A percentile compares a stretch with the other conserved stretches of the same genome.
Conservation (phyloP, 2,888 invertebrate genomes). For the Amblyjoppa fuscipennis region DNA sequence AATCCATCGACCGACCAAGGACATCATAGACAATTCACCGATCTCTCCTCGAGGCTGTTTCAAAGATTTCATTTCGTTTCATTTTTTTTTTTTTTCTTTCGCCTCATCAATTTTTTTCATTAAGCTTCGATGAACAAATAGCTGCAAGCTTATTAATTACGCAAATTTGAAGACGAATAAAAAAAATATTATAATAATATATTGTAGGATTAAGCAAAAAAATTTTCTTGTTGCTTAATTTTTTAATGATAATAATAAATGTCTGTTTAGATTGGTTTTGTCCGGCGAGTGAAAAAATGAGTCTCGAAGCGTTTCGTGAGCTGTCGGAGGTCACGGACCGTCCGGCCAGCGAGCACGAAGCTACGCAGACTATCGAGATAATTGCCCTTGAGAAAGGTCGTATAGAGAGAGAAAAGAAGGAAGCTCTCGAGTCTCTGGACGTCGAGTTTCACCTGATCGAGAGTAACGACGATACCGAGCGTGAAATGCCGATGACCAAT, state of each 20-base stretch:
- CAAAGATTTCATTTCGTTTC: background rate
- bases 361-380: constrained; percentile 68
- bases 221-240: too few species aligned
- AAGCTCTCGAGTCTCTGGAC: constrained; percentile 70
- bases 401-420: constrained; percentile 72
- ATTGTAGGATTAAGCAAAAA: too few species aligned
- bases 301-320: constrained; percentile 40
- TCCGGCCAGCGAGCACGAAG: constrained; percentile 64
- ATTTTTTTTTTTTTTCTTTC: background rate
- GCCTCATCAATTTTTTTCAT: background rate
- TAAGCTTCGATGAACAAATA: background rate
- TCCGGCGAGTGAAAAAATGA: background rate
- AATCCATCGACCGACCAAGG: background rate
- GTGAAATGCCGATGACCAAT: constrained; percentile 64
- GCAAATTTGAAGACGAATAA: too few species aligned
- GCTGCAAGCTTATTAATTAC: too few species aligned
- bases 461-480: background rate
- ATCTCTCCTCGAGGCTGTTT: background rate
- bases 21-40: background rate
- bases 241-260: background rate
- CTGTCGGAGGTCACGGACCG: constrained; percentile 30
- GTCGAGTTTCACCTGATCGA: constrained; percentile 57
- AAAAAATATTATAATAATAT: background rate
- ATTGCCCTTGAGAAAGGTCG: constrained; percentile 73
- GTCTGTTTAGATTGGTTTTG: background rate